Percentiles rank a stretch among this genome's conserved stretches.
Conservation (phyloP, 2,888 invertebrate species). For the Ichneumon xanthorius region DNA sequence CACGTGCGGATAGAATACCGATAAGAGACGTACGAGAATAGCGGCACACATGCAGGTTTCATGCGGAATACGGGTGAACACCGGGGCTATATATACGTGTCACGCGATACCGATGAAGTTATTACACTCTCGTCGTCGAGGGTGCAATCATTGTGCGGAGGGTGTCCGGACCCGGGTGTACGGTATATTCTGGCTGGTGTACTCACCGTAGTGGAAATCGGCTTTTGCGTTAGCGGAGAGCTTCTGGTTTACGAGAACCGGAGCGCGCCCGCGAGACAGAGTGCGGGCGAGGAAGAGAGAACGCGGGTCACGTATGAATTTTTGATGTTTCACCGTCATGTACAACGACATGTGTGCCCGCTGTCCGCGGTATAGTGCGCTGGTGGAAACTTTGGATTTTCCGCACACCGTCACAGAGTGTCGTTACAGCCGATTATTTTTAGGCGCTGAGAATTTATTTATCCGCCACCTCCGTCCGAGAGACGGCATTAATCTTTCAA, state of each 20-base stretch:
- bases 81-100: constrained; percentile 31
- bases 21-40: constrained; percentile 26
- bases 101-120: constrained; percentile 57
- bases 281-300: neutral
- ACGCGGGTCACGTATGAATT: constrained; percentile 62
- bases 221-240: constrained; percentile 53
- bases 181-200: constrained; percentile 34
- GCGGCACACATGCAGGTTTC: constrained; percentile 12
- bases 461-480: neutral
- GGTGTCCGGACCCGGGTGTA: constrained; percentile 20
- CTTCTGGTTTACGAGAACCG: constrained; percentile 59
- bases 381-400: neutral
- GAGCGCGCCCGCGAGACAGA: constrained; percentile 9
- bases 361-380: neutral
- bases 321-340: constrained; percentile 63
- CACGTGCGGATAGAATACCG: constrained; percentile 27
- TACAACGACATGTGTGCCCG: neutral
- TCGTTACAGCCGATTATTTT: neutral
- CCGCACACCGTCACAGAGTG: neutral
- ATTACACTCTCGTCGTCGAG: constrained; percentile 59
- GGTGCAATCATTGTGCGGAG: constrained; percentile 60
- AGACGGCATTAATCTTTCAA: no score
- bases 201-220: constrained; percentile 54
- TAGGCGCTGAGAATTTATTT: neutral
- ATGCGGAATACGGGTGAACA: constrained; percentile 30